phyloP scores from a whole-genome alignment of 2,888 invertebrate species.

The Atrina japonica region DNA sequence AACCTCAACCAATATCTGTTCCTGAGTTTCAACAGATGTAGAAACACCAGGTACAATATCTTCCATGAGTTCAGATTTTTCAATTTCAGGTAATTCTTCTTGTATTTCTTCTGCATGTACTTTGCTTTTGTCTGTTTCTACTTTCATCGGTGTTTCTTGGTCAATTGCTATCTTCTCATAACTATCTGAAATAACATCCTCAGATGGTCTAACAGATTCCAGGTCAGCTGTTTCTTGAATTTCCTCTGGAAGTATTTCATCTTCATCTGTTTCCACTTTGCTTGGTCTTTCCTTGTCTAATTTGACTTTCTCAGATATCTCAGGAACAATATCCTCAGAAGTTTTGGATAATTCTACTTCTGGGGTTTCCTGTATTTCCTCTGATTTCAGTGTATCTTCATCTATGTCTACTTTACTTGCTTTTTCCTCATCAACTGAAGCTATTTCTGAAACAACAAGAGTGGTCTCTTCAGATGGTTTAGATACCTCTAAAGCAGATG shows the following conservation, averaged over 20 bases:
- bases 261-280: background rate
- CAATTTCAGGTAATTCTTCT: background rate
- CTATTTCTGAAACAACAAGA: background rate
- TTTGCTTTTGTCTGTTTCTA: slow-evolving; percentile 25
- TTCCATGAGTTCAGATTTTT: too few species aligned
- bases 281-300: background rate
- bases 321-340: slow-evolving; percentile 4
- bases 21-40: background rate
- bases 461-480: background rate
- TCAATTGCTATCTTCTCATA: slow-evolving; percentile 5
- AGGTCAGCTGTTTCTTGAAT: background rate
- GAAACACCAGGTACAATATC: background rate
- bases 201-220: background rate
- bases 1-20: background rate
- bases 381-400: slow-evolving; percentile 30
- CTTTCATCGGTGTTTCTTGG: slow-evolving; percentile 12
- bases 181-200: slow-evolving; percentile 9
- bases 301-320: slow-evolving; percentile 1
- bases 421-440: slow-evolving; percentile 38
- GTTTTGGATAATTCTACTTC: slow-evolving; percentile 7
- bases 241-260: background rate
- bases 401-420: slow-evolving; percentile 10
- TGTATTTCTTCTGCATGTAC: slow-evolving; percentile 20
- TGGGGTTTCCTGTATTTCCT: slow-evolving; percentile 26
- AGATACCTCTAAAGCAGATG: slow-evolving; percentile 3